phyloP scores from a whole-genome alignment of 2,888 invertebrate species.

The Mythimna vitellina region DNA sequence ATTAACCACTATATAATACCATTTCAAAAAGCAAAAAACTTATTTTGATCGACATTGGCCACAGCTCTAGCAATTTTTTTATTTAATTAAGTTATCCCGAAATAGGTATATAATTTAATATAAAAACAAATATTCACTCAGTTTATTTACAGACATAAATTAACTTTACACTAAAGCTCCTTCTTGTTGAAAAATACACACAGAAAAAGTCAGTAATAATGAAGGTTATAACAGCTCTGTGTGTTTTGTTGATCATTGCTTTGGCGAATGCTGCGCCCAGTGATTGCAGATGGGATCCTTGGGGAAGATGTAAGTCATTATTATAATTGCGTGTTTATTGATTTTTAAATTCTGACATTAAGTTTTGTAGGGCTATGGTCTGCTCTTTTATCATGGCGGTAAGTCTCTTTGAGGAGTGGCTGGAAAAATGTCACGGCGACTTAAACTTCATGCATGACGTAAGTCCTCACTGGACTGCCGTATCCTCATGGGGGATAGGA shows the following conservation, averaged over 20 bases:
- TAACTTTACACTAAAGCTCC: not conserved
- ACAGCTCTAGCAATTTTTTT: not conserved
- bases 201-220: not conserved
- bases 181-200: not conserved
- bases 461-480: too few relatives aligned
- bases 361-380: too few relatives aligned
- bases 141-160: not conserved
- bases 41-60: not conserved
- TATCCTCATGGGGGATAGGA: too few relatives aligned
- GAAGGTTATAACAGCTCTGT: not conserved
- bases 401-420: not conserved
- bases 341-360: not conserved
- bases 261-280: not conserved
- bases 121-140: not conserved
- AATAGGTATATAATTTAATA: not conserved
- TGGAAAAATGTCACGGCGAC: too few relatives aligned
- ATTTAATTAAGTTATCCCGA: not conserved
- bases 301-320: constrained; percentile 1
- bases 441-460: too few relatives aligned
- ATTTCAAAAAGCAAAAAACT: too few relatives aligned
- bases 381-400: not conserved
- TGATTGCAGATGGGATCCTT: not conserved
- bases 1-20: too few relatives aligned
- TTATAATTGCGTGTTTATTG: too few relatives aligned
- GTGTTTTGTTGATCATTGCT: not conserved